These are phyloP conservation scores for Cyprinus carpio DNA, from an alignment of 2,113 vertebrate genomes.

Conservation along the genomic window DNA sequence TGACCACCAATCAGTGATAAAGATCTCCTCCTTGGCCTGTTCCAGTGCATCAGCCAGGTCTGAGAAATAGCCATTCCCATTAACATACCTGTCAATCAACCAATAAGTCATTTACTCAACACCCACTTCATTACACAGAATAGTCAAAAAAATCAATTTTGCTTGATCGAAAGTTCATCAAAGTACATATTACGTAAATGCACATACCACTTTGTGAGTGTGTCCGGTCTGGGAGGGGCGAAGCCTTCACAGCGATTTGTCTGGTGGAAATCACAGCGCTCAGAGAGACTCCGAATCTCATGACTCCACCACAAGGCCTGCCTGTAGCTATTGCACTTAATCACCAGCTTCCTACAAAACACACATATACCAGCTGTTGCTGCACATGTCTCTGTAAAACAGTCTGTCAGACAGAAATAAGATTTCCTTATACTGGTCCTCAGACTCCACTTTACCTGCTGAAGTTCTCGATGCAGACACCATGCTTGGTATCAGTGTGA, in stretches of 20 bases:
- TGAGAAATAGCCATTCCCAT: slow-evolving; percentile 84
- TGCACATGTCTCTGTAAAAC: not conserved
- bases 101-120: slow-evolving; percentile 1
- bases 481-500: slow-evolving; percentile 80
- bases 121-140: not conserved
- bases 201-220: slow-evolving; percentile 81
- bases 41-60: slow-evolving; percentile 86
- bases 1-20: slow-evolving; percentile 92
- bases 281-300: slow-evolving; percentile 79
- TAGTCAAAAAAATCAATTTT: not conserved
- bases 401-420: not conserved
- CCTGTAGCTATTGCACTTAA: slow-evolving; percentile 86
- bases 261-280: slow-evolving; percentile 77
- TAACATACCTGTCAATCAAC: slow-evolving; percentile 82
- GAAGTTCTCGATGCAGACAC: slow-evolving; percentile 84
- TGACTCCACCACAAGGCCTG: slow-evolving; percentile 89
- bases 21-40: slow-evolving; percentile 86
- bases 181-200: not conserved
- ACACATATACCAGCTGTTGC: slow-evolving; percentile 13
- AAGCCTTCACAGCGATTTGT: slow-evolving; percentile 78
- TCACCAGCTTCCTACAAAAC: slow-evolving; percentile 76
- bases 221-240: slow-evolving; percentile 76
- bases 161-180: not conserved
- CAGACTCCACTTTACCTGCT: slow-evolving; percentile 71
- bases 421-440: not conserved